Base-by-base conservation (phyloP, 2,888 invertebrate genomes). In the Pachymerium ferrugineum region DNA sequence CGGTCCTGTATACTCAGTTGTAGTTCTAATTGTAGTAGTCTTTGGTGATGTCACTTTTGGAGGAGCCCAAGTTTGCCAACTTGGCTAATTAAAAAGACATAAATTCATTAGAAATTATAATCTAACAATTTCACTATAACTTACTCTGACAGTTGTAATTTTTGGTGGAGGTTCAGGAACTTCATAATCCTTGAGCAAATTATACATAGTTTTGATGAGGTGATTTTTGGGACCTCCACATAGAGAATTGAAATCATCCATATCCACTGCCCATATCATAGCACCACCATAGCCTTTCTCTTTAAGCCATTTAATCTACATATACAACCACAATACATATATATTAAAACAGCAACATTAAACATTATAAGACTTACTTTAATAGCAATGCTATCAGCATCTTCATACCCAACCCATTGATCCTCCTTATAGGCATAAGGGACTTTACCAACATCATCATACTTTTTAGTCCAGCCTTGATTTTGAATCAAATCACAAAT, bases 251-350 rank as follows among this genome's bases (percentile, higher is more conserved):
- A 93, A 94, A 81, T 94, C 94, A 75, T 95, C 94, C 93, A 94
- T 93, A 78, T 92, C 92, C 70, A 94, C 89, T 28, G 94, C 94
- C 94, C 94, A 94, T 22, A 89, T 90, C 94, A 94, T 94, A 0
- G 92, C 93, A 0, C 94, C 94, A 0, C 89, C 89, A 79, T 91
- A 91, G 0, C 93, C 92, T 81, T 90, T 91, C 74, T 87, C 80
- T 80, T 90, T 92, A 78, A 94, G 91, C 85, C 88, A 94, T 80
- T 94, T 89, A 91, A 94, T 92, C 85, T 78, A 35, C n/a, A n/a
- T n/a, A 19, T 25, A 62, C 62, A 67, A 67, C 62, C 12, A 72
- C n/a, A n/a, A n/a, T n/a, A n/a, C n/a, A n/a, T n/a, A n/a, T n/a
- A n/a, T n/a, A n/a, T 1, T 16, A 22, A 12, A 25, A 71, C 8